Percentiles rank a stretch among this genome's conserved stretches.
Evolutionary conservation across 2,797 vertebrate genomes (phyloP).

Genomic region (Yasuhikotakia modesta): DNA sequence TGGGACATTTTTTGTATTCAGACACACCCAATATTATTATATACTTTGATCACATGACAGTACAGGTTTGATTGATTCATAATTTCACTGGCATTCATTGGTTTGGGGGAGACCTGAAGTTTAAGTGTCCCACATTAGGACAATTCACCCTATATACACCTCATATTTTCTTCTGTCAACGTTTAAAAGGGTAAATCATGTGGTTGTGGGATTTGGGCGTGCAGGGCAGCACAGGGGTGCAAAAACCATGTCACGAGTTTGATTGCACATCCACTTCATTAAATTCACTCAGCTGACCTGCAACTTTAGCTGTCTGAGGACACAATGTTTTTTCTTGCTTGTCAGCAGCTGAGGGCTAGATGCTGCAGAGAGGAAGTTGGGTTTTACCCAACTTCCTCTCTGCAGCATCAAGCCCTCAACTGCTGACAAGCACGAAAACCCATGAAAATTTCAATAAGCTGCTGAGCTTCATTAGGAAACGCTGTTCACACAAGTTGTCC

Average conservation of each 20-base stretch:
- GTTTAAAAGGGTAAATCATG: conserved; percentile 14
- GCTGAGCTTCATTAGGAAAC: conserved; percentile 20
- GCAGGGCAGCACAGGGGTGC: conserved; percentile 12
- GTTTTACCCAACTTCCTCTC: conserved; percentile 1
- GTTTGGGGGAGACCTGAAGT: too few relatives aligned
- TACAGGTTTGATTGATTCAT: too few relatives aligned
- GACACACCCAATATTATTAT: too few relatives aligned
- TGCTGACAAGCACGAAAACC: conserved; percentile 33
- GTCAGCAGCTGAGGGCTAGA: too few relatives aligned
- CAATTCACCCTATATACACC: too few relatives aligned
- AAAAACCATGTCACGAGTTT: conserved; percentile 40
- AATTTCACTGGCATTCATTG: too few relatives aligned
- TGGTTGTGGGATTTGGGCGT: background rate
- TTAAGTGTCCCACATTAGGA: too few relatives aligned
- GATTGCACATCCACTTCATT: conserved; percentile 34
- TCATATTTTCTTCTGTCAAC: conserved; percentile 3
- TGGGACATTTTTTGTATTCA: too few relatives aligned
- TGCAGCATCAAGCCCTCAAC: background rate
- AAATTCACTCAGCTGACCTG: conserved; percentile 35
- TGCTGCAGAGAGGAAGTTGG: too few relatives aligned
- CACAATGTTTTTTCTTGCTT: too few relatives aligned
- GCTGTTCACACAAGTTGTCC: background rate
- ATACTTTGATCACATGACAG: too few relatives aligned
- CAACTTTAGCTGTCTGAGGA: conserved; percentile 40
- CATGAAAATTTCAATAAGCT: conserved; percentile 23